These are phyloP conservation scores for Unio pictorum DNA, from an alignment of 2,888 invertebrate species.

Conservation along the genomic window DNA sequence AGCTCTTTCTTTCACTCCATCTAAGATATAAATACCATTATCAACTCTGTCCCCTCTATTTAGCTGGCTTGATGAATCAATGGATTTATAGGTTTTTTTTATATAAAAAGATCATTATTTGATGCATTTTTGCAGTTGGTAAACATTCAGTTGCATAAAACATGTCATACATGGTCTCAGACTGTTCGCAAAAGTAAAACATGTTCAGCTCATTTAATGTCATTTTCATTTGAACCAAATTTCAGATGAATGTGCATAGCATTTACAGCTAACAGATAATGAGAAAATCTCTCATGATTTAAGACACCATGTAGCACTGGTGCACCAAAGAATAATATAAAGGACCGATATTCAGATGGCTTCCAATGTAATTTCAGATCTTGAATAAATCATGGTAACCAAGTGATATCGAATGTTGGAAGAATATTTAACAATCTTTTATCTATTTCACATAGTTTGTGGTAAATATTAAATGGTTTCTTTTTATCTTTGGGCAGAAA, in stretches of 20 bases:
- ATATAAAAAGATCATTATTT: slow-evolving; percentile 10
- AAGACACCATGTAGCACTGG: too few species aligned
- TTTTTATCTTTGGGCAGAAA: slow-evolving; percentile 11
- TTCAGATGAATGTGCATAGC: too few species aligned
- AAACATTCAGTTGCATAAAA: slow-evolving; percentile 30
- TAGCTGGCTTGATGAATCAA: slow-evolving; percentile 15
- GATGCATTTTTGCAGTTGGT: slow-evolving; percentile 29
- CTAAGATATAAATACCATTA: slow-evolving; percentile 18
- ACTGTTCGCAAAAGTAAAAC: slow-evolving; percentile 11
- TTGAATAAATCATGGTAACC: slow-evolving; percentile 21
- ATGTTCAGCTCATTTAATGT: too few species aligned
- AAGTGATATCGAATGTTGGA: slow-evolving; percentile 20
- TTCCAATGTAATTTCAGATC: slow-evolving; percentile 26
- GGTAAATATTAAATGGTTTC: slow-evolving; percentile 17
- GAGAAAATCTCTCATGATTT: too few species aligned
- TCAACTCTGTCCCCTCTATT: slow-evolving; percentile 12
- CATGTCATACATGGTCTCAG: slow-evolving; percentile 9
- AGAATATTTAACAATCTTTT: slow-evolving; percentile 7
- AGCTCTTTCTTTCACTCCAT: neutral
- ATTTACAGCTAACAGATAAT: too few species aligned
- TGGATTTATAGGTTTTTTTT: slow-evolving; percentile 19
- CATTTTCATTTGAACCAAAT: too few species aligned
- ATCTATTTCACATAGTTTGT: slow-evolving; percentile 11
- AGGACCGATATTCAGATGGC: slow-evolving; percentile 27
- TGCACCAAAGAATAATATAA: slow-evolving; percentile 3